phyloP scores from a whole-genome alignment of 2,888 invertebrate species.

The Polyommatus iphigenia region DNA sequence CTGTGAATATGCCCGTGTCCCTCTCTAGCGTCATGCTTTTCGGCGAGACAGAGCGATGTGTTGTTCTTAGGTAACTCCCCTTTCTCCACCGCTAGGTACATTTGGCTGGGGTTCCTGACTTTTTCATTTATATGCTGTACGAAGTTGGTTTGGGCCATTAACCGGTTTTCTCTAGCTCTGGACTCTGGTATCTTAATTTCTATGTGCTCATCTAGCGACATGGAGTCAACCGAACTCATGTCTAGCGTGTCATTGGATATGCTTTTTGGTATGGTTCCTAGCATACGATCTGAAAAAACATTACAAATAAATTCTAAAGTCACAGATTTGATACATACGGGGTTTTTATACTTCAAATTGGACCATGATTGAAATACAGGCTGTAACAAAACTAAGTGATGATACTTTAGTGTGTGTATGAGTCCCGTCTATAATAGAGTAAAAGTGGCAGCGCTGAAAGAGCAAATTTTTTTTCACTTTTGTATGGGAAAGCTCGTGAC shows the following conservation, averaged over 20 bases:
- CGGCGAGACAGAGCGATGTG: slow-evolving; percentile 41
- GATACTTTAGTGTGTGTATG: no score
- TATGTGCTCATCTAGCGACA: slow-evolving; percentile 81
- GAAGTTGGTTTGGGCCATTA: slow-evolving; percentile 74
- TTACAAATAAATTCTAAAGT: no score
- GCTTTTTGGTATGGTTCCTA: slow-evolving; percentile 74
- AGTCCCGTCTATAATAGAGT: no score
- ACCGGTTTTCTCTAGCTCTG: slow-evolving; percentile 70
- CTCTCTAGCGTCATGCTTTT: slow-evolving; percentile 41
- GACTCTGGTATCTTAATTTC: slow-evolving; percentile 80
- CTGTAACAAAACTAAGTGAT: no score
- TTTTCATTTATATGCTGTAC: slow-evolving; percentile 72
- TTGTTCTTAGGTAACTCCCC: slow-evolving; percentile 51
- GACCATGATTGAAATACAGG: no score
- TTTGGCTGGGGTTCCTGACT: slow-evolving; percentile 61
- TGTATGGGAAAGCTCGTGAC: no score
- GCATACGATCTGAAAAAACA: slow-evolving; percentile 66
- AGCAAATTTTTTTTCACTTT: no score
- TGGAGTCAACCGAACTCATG: slow-evolving; percentile 82
- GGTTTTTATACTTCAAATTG: no score
- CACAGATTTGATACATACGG: no score
- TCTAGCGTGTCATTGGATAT: slow-evolving; percentile 82
- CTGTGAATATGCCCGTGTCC: slow-evolving; percentile 60
- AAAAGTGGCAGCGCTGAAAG: no score
- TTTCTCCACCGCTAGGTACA: slow-evolving; percentile 67